A percentile compares a stretch with the other conserved stretches of the same genome.
Conservation (phyloP, 2,888 invertebrate species). For the Drosophila merina region DNA sequence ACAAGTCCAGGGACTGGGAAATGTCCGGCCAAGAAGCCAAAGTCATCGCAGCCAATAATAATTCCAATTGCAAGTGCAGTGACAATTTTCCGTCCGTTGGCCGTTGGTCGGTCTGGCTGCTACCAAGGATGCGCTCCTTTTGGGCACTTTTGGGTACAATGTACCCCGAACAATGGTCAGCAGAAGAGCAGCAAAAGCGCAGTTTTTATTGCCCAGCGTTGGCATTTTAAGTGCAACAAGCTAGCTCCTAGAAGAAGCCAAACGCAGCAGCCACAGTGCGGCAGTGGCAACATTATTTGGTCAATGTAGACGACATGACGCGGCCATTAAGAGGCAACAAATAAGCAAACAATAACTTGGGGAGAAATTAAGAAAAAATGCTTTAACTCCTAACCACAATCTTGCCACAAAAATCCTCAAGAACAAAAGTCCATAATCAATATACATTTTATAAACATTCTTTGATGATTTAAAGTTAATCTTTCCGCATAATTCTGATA, state of each 20-base stretch:
- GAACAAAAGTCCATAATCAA: not conserved
- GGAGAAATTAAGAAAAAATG: constrained; percentile 54
- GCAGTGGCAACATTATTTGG: constrained; percentile 69
- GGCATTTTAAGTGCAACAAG: constrained; percentile 79
- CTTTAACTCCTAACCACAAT: no score
- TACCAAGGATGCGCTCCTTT: constrained; percentile 55
- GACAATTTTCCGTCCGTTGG: constrained; percentile 62
- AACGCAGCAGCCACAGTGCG: constrained; percentile 41
- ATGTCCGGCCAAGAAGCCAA: constrained; percentile 69
- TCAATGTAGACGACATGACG: constrained; percentile 79
- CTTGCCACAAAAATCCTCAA: constrained; percentile 12
- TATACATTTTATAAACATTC: not conserved
- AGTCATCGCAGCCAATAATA: constrained; percentile 81
- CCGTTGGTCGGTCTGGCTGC: constrained; percentile 5
- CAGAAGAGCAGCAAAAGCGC: constrained; percentile 24
- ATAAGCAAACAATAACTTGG: constrained; percentile 72
- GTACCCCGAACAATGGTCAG: constrained; percentile 77
- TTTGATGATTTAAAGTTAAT: not conserved
- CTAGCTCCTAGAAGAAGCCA: constrained; percentile 35
- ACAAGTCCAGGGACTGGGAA: constrained; percentile 22
- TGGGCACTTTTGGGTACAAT: constrained; percentile 67
- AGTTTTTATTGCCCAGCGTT: constrained; percentile 80
- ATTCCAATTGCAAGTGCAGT: constrained; percentile 79
- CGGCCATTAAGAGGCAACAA: constrained; percentile 77
- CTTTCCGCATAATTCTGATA: not conserved